A percentile compares a stretch with the other conserved stretches of the same genome.
phyloP scores from a whole-genome alignment of 2,888 invertebrate genomes.

The Coleophora flavipennella region DNA sequence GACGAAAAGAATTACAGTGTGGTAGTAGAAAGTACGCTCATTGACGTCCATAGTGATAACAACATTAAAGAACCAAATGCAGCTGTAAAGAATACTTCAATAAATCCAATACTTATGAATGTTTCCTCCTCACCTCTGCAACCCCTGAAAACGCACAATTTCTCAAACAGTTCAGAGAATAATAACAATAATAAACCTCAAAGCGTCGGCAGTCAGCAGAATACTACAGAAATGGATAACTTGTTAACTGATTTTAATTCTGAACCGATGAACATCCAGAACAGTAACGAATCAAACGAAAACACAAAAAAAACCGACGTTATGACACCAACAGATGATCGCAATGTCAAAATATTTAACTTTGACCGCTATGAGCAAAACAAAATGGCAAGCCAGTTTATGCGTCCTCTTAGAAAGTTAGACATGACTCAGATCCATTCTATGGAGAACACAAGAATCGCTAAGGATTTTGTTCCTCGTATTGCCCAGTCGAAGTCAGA shows the following conservation, averaged over 20 bases:
- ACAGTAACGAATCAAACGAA: conserved; percentile 31
- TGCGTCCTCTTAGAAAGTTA: conserved; percentile 53
- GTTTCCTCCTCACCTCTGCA: conserved; percentile 63
- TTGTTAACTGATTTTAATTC: conserved; percentile 51
- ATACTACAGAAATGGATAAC: conserved; percentile 48
- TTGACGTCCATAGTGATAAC: conserved; percentile 61
- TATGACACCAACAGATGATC: conserved; percentile 36
- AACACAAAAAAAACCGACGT: conserved; percentile 26
- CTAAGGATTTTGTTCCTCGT: conserved; percentile 56
- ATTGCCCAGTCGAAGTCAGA: conserved; percentile 33
- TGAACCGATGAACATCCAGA: conserved; percentile 33
- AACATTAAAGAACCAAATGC: conserved; percentile 46
- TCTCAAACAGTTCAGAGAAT: conserved; percentile 53
- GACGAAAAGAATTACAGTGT: conserved; percentile 45
- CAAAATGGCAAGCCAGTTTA: conserved; percentile 44
- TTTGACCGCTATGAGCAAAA: conserved; percentile 68
- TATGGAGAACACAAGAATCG: conserved; percentile 61
- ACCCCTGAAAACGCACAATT: conserved; percentile 62
- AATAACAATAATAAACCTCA: conserved; percentile 50
- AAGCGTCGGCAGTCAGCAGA: conserved; percentile 46
- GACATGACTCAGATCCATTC: conserved; percentile 63
- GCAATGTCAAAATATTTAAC: conserved; percentile 65
- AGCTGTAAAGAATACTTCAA: conserved; percentile 37
- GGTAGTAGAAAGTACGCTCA: conserved; percentile 58
- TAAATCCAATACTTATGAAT: conserved; percentile 57